phyloP scores from a whole-genome alignment of 1,140 invertebrate species.

The Drosophila mauritiana region DNA sequence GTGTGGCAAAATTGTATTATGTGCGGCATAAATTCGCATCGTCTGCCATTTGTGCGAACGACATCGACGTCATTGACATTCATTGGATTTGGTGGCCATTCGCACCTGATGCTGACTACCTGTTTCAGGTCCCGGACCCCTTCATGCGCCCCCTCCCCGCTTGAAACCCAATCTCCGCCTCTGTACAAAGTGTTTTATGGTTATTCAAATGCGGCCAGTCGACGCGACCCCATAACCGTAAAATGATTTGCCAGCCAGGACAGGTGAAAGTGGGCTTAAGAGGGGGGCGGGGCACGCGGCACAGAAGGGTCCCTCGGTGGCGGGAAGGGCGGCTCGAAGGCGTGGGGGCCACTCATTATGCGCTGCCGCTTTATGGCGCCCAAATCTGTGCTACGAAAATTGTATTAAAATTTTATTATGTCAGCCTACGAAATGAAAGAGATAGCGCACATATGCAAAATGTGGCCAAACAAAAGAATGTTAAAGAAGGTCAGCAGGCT shows the following conservation, averaged over 20 bases:
- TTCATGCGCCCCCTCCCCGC: background rate
- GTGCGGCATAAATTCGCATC: constrained; percentile 70
- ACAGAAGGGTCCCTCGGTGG: background rate
- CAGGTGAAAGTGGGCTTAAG: constrained; percentile 1
- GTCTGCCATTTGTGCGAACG: constrained; percentile 63
- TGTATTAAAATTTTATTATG: constrained; percentile 52
- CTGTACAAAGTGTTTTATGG: constrained; percentile 61
- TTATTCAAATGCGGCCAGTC: constrained; percentile 69
- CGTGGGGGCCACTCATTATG: constrained; percentile 42
- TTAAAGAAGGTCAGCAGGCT: constrained; percentile 1
- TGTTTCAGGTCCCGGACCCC: background rate
- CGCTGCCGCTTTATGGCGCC: constrained; percentile 39
- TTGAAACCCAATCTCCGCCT: background rate
- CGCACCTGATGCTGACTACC: constrained; percentile 67
- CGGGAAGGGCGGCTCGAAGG: no score
- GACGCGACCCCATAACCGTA: constrained; percentile 56
- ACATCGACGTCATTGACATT: constrained; percentile 71
- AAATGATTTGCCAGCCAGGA: constrained; percentile 61
- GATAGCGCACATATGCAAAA: constrained; percentile 21
- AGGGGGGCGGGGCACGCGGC: no score
- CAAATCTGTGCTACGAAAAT: constrained; percentile 47
- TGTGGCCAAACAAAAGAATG: background rate
- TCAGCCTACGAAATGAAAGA: background rate
- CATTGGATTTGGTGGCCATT: constrained; percentile 76
- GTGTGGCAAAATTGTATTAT: constrained; percentile 59